Percentiles rank a stretch among this genome's conserved stretches.
phyloP scores from a whole-genome alignment of 2,888 invertebrate genomes.

The Pachydiplax longipennis region DNA sequence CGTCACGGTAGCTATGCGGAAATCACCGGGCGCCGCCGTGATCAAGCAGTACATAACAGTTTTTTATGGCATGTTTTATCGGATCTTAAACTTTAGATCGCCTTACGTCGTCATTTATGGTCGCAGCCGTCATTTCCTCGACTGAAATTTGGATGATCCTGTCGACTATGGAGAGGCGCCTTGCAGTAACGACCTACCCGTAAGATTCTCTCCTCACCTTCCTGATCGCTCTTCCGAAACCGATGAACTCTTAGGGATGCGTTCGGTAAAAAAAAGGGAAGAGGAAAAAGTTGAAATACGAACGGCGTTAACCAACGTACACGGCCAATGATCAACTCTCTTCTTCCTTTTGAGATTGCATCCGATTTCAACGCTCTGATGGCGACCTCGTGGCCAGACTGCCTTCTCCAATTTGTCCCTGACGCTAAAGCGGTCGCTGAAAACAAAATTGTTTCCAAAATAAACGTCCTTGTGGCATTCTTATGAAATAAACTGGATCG shows the following conservation, averaged over 20 bases:
- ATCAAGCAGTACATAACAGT: not conserved
- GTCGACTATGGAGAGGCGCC: not conserved
- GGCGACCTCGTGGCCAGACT: not conserved
- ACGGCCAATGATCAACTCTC: not conserved
- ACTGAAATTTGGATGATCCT: not conserved
- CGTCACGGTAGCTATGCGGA: not conserved
- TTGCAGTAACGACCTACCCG: not conserved
- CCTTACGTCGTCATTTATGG: not conserved
- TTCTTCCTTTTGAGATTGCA: not conserved
- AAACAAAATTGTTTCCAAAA: not conserved
- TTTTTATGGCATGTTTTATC: not conserved
- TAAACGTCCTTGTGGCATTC: not conserved
- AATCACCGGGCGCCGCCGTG: not conserved
- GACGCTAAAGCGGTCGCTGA: not conserved
- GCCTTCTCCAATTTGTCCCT: not conserved
- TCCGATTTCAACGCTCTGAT: not conserved
- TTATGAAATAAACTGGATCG: too few relatives aligned
- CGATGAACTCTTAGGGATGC: conserved; percentile 6
- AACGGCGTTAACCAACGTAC: not conserved
- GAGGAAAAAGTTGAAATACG: not conserved
- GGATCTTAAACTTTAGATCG: not conserved
- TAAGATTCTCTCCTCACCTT: not conserved
- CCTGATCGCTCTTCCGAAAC: conserved; percentile 21
- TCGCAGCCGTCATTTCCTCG: not conserved
- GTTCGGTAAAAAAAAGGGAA: not conserved